These are phyloP conservation scores for Herpetotheres cachinnans DNA, from an alignment of 2,113 vertebrate genomes.

Conservation along the genomic window DNA sequence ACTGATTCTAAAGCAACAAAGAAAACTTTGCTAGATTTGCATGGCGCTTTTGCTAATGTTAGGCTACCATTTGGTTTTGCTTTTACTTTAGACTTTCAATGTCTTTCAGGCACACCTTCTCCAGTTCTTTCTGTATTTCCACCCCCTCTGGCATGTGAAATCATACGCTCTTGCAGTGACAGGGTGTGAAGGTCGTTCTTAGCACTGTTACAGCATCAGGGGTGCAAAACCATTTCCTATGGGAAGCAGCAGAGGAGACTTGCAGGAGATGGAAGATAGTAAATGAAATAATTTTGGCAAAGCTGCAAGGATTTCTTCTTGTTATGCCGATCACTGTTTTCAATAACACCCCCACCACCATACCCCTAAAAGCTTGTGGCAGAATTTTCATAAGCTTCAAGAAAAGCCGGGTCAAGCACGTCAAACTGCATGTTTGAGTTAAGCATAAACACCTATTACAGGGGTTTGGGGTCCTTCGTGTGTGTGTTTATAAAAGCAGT, in stretches of 20 bases:
- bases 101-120: neutral
- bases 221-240: neutral
- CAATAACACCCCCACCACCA: neutral
- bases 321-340: neutral
- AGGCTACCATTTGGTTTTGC: neutral
- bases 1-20: neutral
- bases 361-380: neutral
- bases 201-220: neutral
- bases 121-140: neutral
- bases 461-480: neutral
- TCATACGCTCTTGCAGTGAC: accelerated
- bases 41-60: neutral
- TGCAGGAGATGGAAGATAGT: neutral
- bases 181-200: neutral
- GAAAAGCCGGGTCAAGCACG: neutral
- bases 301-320: neutral
- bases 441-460: neutral
- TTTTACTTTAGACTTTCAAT: neutral
- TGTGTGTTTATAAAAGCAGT: neutral
- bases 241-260: neutral
- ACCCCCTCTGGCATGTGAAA: neutral
- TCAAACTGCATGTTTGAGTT: neutral
- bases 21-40: neutral
- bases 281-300: neutral
- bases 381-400: neutral